Evolutionary conservation across 2,797 vertebrate genomes (phyloP).

Genomic region (Syngnathus acus): DNA sequence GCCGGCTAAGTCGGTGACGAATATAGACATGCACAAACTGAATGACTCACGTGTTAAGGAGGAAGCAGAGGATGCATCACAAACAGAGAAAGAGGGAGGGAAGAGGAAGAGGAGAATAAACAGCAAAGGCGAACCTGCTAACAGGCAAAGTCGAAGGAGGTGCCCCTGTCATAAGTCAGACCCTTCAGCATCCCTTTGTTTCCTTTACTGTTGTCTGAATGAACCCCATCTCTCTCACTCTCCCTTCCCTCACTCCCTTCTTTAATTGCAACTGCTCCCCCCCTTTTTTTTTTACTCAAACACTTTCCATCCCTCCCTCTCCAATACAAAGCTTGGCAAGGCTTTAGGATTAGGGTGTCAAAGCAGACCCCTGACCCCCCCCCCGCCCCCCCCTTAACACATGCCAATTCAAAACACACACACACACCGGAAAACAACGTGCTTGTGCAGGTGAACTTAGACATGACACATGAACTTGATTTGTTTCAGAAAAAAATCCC

Average conservation of each 20-base stretch:
- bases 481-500: background rate
- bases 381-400: constrained; percentile 48
- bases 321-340: constrained; percentile 53
- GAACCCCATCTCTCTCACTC: constrained; percentile 46
- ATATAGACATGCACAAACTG: constrained; percentile 9
- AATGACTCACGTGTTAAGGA: constrained; percentile 45
- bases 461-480: constrained; percentile 1
- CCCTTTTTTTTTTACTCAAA: constrained; percentile 7
- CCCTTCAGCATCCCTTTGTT: constrained; percentile 60
- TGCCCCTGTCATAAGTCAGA: constrained; percentile 43
- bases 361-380: constrained; percentile 55
- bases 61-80: constrained; percentile 24
- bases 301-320: constrained; percentile 30
- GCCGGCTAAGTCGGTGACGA: constrained; percentile 8
- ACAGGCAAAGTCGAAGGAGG: constrained; percentile 21
- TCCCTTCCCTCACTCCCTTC: constrained; percentile 35
- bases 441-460: background rate
- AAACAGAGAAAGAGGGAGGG: constrained; percentile 10
- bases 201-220: constrained; percentile 49
- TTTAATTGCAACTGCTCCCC: constrained; percentile 27
- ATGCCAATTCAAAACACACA: constrained; percentile 30
- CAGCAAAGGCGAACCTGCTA: constrained; percentile 27
- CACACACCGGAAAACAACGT: background rate
- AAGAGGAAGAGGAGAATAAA: constrained; percentile 6
- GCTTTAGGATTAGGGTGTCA: constrained; percentile 62